phyloP scores from a whole-genome alignment of 2,797 vertebrate genomes.

The Dendrocincla tyrannina region DNA sequence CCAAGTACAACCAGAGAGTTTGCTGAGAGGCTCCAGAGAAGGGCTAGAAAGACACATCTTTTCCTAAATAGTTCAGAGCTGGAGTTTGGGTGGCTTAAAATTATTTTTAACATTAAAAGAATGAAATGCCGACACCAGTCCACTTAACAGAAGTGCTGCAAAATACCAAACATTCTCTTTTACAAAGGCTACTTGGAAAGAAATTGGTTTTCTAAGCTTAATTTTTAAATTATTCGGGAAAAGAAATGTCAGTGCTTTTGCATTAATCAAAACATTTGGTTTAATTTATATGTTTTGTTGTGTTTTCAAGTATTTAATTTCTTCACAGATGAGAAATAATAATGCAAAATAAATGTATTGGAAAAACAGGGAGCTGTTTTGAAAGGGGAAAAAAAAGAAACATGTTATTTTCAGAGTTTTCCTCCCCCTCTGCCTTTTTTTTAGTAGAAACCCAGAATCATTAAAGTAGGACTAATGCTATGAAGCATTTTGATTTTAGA shows the following conservation, averaged over 20 bases:
- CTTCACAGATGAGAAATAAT: not conserved
- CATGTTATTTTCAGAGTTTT: not conserved
- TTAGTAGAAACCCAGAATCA: not conserved
- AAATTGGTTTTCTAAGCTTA: not conserved
- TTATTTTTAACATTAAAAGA: not conserved
- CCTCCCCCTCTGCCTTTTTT: not conserved
- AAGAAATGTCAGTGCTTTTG: not conserved
- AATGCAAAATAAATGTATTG: not conserved
- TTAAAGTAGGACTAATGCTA: not conserved
- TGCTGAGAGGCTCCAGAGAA: not conserved
- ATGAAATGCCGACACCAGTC: not conserved
- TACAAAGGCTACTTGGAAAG: not conserved
- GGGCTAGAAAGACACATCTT: not conserved
- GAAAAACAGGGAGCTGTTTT: not conserved
- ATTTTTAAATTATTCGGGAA: not conserved
- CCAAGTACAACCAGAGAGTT: not conserved
- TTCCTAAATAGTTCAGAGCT: not conserved
- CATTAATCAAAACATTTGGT: not conserved
- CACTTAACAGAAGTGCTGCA: not conserved
- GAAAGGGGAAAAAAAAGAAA: not conserved
- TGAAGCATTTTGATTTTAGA: not conserved
- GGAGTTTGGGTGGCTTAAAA: not conserved
- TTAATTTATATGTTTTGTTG: not conserved
- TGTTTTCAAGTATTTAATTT: slow-evolving; percentile 4
- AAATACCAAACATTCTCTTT: not conserved